phyloP scores from a whole-genome alignment of 2,888 invertebrate species.

The Volucella inanis region DNA sequence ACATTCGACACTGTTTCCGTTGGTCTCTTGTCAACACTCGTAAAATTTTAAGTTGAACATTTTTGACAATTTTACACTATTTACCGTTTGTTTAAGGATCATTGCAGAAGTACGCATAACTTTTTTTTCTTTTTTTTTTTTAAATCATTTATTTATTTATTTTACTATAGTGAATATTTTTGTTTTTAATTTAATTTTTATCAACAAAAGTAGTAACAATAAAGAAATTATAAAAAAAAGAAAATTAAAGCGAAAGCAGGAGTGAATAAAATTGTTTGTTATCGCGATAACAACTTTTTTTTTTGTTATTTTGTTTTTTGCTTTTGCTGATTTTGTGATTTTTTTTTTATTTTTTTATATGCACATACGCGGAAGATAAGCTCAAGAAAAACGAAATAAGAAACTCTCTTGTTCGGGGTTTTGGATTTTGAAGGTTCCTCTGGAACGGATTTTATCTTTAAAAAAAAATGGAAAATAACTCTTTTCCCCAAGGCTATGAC shows the following conservation, averaged over 20 bases:
- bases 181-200: constrained; percentile 30
- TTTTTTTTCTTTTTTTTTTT: constrained; percentile 6
- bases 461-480: constrained; percentile 4
- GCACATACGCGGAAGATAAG: constrained; percentile 49
- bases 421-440: constrained; percentile 42
- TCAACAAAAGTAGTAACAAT: constrained; percentile 15
- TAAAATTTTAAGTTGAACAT: constrained; percentile 43
- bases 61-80: constrained; percentile 12
- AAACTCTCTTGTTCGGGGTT: not conserved
- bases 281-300: constrained; percentile 64
- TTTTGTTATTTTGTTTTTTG: not conserved
- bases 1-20: not conserved
- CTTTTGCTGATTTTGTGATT: constrained; percentile 28
- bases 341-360: constrained; percentile 39
- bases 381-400: constrained; percentile 2
- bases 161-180: constrained; percentile 33
- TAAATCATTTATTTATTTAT: constrained; percentile 26
- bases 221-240: not conserved
- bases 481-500: not conserved
- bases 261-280: constrained; percentile 50
- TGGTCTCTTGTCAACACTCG: constrained; percentile 29
- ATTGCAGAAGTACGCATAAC: constrained; percentile 36
- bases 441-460: constrained; percentile 10
- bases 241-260: not conserved
- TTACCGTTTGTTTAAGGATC: constrained; percentile 33